Evolutionary conservation across 2,888 invertebrate genomes (phyloP).

Genomic region (Drosophila paramelanica): DNA sequence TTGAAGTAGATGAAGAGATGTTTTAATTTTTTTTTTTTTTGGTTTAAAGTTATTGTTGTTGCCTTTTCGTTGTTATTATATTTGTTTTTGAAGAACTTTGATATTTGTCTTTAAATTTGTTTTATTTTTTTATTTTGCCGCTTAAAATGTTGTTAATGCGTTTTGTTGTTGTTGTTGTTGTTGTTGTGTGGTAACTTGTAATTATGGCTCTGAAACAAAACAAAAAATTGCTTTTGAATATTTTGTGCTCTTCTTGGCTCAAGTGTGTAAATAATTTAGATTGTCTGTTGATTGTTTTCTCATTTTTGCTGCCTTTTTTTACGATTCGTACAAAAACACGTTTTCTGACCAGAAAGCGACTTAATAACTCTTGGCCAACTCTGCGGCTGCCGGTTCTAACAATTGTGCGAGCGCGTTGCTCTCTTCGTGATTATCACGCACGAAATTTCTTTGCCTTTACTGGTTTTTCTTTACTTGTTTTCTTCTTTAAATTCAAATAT

Average conservation of each 20-base stretch:
- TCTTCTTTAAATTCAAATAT: slow-evolving; percentile 16
- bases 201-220: slow-evolving; percentile 74
- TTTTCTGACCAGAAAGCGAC: slow-evolving; percentile 42
- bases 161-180: slow-evolving; percentile 34
- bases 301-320: slow-evolving; percentile 5
- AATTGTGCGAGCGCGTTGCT: slow-evolving; percentile 32
- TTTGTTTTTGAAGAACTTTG: slow-evolving; percentile 38
- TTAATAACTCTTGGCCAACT: slow-evolving; percentile 41
- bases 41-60: slow-evolving; percentile 33
- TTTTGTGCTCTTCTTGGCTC: slow-evolving; percentile 49
- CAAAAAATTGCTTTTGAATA: slow-evolving; percentile 60
- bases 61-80: slow-evolving; percentile 37
- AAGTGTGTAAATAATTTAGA: slow-evolving; percentile 50
- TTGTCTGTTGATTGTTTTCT: background rate
- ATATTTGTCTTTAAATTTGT: slow-evolving; percentile 37
- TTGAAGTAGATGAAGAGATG: slow-evolving; percentile 68
- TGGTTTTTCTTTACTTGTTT: slow-evolving; percentile 60
- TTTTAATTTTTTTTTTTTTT: slow-evolving; percentile 27
- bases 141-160: slow-evolving; percentile 36
- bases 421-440: slow-evolving; percentile 60
- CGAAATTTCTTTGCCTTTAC: slow-evolving; percentile 70
- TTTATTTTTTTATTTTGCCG: slow-evolving; percentile 30
- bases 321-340: slow-evolving; percentile 53
- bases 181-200: slow-evolving; percentile 58
- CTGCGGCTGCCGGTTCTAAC: slow-evolving; percentile 35